These are phyloP conservation scores for Esox niger DNA, from an alignment of 2,113 vertebrate species.

Conservation along the genomic window DNA sequence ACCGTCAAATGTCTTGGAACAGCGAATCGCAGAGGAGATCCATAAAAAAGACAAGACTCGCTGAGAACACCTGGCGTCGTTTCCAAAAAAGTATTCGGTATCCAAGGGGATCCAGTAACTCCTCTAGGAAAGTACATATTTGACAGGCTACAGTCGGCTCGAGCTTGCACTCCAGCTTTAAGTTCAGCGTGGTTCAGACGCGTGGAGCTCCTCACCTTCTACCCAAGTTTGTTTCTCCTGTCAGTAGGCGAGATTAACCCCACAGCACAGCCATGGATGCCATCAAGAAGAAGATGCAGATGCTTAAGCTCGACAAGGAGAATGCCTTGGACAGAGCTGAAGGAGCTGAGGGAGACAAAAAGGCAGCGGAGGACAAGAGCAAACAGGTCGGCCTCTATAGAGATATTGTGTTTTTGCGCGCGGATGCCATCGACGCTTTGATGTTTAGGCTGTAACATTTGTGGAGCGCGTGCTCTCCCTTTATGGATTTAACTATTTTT, in stretches of 20 bases:
- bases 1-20: constrained; percentile 77
- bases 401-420: constrained; percentile 37
- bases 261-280: constrained; percentile 90
- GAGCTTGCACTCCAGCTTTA: constrained; percentile 80
- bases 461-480: not conserved
- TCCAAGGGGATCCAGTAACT: constrained; percentile 81
- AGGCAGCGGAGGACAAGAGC: constrained; percentile 93
- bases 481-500: constrained; percentile 22
- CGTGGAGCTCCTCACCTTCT: constrained; percentile 47
- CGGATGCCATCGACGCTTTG: constrained; percentile 8
- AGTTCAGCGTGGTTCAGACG: constrained; percentile 67
- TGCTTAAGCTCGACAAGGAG: constrained; percentile 99
- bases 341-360: constrained; percentile 95
- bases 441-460: not conserved
- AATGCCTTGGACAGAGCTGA: constrained; percentile 96
- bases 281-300: constrained; percentile 99
- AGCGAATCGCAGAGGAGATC: constrained; percentile 80
- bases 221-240: constrained; percentile 42
- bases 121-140: constrained; percentile 84
- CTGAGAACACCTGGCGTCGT: constrained; percentile 64
- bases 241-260: constrained; percentile 48
- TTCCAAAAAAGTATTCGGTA: constrained; percentile 90
- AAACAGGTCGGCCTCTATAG: constrained; percentile 84
- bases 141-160: constrained; percentile 69
- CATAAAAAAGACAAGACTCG: constrained; percentile 67